A percentile compares a stretch with the other conserved stretches of the same genome.
phyloP scores from a whole-genome alignment of 2,888 invertebrate species.

The Patella caerulea region DNA sequence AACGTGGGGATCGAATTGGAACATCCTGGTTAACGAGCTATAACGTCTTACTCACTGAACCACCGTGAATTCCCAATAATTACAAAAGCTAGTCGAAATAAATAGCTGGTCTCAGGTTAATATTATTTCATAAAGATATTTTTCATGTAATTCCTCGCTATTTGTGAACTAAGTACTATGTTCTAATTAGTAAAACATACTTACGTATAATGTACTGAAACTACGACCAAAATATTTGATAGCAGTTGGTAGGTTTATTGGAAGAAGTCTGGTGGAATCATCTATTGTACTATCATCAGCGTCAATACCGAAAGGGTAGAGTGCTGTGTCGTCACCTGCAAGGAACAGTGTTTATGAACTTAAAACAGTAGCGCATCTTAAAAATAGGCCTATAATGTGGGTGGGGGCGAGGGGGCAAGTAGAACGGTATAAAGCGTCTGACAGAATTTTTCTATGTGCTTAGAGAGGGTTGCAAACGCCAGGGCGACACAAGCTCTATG shows the following conservation, averaged over 20 bases:
- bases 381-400: no score
- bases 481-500: no score
- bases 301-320: neutral
- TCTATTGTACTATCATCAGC: neutral
- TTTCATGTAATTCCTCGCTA: neutral
- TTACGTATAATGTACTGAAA: neutral
- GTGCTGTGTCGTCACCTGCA: neutral
- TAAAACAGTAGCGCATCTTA: no score
- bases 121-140: neutral
- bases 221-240: neutral
- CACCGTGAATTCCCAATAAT: neutral
- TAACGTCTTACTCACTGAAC: no score
- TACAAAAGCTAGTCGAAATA: neutral
- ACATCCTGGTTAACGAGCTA: no score
- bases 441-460: no score
- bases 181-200: neutral
- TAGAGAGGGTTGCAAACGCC: no score
- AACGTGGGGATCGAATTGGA: no score
- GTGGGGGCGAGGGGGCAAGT: no score
- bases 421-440: no score
- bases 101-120: neutral
- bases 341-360: neutral
- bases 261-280: neutral
- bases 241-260: neutral
- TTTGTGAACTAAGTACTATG: no score